Evolutionary conservation across 2,888 invertebrate genomes (phyloP).

Genomic region (Eulithis prunata): DNA sequence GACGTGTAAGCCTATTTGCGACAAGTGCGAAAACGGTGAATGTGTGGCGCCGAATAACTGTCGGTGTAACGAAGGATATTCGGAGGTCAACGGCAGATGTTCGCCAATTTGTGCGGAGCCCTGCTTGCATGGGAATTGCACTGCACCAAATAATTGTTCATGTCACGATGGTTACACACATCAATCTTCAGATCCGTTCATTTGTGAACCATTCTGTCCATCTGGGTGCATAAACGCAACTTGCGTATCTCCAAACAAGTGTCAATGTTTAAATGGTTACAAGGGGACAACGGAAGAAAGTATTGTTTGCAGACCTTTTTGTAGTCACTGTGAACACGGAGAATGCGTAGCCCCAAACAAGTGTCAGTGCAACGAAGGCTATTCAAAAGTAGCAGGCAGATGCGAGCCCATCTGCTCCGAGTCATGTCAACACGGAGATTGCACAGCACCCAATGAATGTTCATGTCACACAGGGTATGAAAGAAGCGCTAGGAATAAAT

Average conservation of each 20-base stretch:
- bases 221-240: constrained; percentile 39
- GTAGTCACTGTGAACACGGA: constrained; percentile 46
- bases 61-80: constrained; percentile 43
- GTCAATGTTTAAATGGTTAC: constrained; percentile 73
- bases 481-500: constrained; percentile 10
- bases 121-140: constrained; percentile 58
- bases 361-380: constrained; percentile 41
- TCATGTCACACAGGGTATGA: constrained; percentile 46
- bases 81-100: constrained; percentile 39
- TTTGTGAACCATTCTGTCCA: constrained; percentile 40
- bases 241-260: constrained; percentile 65
- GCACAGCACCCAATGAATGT: constrained; percentile 62
- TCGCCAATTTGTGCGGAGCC: constrained; percentile 41
- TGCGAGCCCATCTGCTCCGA: constrained; percentile 42
- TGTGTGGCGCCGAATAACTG: constrained; percentile 51
- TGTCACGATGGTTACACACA: constrained; percentile 65
- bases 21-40: constrained; percentile 50
- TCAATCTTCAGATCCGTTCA: constrained; percentile 18
- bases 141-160: constrained; percentile 69
- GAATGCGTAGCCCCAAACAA: constrained; percentile 44
- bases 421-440: constrained; percentile 51
- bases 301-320: constrained; percentile 43
- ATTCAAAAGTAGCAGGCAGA: constrained; percentile 21
- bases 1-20: constrained; percentile 56
- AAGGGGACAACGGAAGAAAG: constrained; percentile 16